Evolutionary conservation across 2,113 vertebrate species (phyloP).

Genomic region (Nanorana parkeri): DNA sequence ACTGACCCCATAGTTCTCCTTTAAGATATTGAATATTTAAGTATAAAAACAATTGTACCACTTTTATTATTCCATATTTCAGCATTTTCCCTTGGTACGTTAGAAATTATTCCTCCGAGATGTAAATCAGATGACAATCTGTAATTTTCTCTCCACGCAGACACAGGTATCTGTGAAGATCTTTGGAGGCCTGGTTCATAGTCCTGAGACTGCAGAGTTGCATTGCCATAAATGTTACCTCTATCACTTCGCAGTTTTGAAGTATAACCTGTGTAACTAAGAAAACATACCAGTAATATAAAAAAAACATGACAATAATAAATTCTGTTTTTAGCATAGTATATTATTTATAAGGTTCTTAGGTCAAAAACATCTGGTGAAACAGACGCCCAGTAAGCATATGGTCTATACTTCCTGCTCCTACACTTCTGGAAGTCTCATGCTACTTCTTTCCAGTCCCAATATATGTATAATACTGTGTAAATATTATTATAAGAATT

Average conservation of each 20-base stretch:
- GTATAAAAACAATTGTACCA: conserved; percentile 8
- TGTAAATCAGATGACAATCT: background rate
- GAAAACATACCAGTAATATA: background rate
- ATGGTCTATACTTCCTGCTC: too few species aligned
- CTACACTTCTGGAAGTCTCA: too few species aligned
- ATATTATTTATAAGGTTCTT: too few species aligned
- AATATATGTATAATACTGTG: too few species aligned
- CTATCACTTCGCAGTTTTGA: conserved; percentile 21
- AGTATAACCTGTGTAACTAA: conserved; percentile 28
- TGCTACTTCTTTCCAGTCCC: too few species aligned
- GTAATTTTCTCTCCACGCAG: background rate
- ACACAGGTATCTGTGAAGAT: background rate
- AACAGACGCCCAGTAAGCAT: too few species aligned
- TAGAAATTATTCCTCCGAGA: background rate
- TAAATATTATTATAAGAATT: too few species aligned
- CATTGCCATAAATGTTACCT: conserved; percentile 48
- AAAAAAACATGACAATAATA: background rate
- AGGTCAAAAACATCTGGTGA: too few species aligned
- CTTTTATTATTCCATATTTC: conserved; percentile 41
- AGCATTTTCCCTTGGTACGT: background rate
- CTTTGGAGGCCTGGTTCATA: conserved; percentile 40
- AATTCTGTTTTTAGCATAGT: background rate
- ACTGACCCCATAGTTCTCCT: too few species aligned
- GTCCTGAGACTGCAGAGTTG: conserved; percentile 1
- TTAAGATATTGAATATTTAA: background rate